Evolutionary conservation across 2,888 invertebrate species (phyloP).

Genomic region (Pyrrhopygopsis socrates): DNA sequence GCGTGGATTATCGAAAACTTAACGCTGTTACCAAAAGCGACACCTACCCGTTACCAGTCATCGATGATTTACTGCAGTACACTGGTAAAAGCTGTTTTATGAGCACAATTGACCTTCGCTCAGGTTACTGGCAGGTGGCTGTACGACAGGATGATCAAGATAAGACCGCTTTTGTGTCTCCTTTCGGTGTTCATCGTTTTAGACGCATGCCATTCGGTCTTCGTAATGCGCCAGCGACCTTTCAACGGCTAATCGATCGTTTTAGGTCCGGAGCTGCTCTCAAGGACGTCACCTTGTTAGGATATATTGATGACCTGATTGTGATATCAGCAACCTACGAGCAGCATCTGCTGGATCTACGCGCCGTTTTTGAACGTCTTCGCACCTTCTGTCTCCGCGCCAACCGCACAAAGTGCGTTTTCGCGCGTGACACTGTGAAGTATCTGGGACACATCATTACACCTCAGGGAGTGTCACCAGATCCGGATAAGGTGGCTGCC

Average conservation of each 20-base stretch:
- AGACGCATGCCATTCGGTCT: slow-evolving; percentile 87
- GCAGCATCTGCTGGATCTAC: background rate
- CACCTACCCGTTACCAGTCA: slow-evolving; percentile 88
- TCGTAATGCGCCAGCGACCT: slow-evolving; percentile 86
- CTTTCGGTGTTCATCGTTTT: slow-evolving; percentile 85
- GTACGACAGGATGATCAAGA: slow-evolving; percentile 64
- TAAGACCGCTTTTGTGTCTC: slow-evolving; percentile 84
- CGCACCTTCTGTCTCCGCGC: background rate
- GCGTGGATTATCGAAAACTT: background rate
- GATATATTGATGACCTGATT: slow-evolving; percentile 1
- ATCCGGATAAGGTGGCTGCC: background rate
- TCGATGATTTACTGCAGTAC: slow-evolving; percentile 88
- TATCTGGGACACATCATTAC: background rate
- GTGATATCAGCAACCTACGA: background rate
- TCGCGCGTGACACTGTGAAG: background rate
- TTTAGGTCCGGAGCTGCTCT: slow-evolving; percentile 63
- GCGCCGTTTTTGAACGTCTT: background rate
- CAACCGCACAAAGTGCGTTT: background rate
- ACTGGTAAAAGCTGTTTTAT: slow-evolving; percentile 81
- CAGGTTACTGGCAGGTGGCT: slow-evolving; percentile 88
- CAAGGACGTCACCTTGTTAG: slow-evolving; percentile 77
- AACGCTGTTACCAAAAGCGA: background rate
- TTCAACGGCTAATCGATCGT: slow-evolving; percentile 82
- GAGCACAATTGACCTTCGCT: slow-evolving; percentile 87
- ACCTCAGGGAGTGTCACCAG: background rate